Conservation (phyloP, 2,113 vertebrate genomes). For the Neodon shergylaensis region DNA sequence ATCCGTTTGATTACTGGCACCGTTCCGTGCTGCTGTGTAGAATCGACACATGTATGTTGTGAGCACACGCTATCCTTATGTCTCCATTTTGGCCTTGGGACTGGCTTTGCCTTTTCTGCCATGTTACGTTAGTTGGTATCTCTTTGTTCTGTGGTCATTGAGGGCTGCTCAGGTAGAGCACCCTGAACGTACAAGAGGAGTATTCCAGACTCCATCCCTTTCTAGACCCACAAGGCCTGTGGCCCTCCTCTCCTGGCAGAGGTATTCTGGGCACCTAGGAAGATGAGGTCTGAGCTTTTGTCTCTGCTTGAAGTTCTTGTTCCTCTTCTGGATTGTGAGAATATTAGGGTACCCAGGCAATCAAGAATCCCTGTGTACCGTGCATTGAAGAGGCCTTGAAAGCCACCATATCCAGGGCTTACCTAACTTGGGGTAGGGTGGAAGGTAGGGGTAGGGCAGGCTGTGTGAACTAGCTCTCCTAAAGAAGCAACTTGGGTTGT, state of each 20-base stretch:
- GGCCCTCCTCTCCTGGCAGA: not conserved
- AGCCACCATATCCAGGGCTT: not conserved
- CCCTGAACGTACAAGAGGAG: not conserved
- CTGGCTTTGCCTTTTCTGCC: not conserved
- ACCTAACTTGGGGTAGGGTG: not conserved
- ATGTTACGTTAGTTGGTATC: not conserved
- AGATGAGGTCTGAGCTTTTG: not conserved
- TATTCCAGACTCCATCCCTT: not conserved
- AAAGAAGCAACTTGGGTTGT: not conserved
- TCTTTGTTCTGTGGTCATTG: not conserved
- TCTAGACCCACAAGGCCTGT: no score
- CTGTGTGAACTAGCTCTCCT: not conserved
- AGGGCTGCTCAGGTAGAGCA: not conserved
- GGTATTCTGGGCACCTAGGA: not conserved
- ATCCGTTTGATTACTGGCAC: accelerated
- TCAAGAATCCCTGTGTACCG: not conserved
- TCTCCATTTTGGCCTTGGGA: not conserved
- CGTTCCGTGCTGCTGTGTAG: not conserved
- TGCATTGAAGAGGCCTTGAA: no score
- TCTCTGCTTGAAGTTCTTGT: not conserved
- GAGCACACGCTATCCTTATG: no score
- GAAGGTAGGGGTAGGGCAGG: no score
- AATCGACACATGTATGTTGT: not conserved
- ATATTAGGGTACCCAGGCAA: not conserved
- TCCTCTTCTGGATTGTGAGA: not conserved